Conservation (phyloP, 1,140 invertebrate species). For the Trachymyrmex cornetzi region DNA sequence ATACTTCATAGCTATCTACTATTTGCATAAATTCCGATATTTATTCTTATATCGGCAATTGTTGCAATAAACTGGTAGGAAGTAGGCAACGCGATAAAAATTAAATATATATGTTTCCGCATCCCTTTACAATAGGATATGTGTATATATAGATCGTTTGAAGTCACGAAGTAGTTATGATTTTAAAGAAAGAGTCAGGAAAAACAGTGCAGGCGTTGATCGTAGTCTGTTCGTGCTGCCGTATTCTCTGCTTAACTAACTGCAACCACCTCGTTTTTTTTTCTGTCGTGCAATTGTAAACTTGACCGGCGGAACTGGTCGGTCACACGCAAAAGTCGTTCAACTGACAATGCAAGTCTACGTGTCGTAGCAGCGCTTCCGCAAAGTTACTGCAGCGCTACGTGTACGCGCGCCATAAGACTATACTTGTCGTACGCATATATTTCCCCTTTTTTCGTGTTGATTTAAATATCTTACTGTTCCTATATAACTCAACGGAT, state of each 20-base stretch:
- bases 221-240: slow-evolving; percentile 64
- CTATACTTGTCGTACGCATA: slow-evolving; percentile 10
- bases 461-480: slow-evolving; percentile 57
- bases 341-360: slow-evolving; percentile 57
- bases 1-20: not conserved
- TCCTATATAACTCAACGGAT: slow-evolving; percentile 28
- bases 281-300: slow-evolving; percentile 75
- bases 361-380: slow-evolving; percentile 42
- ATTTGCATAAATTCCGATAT: not conserved
- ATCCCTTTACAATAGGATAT: not conserved
- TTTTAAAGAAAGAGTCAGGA: slow-evolving; percentile 35
- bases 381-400: slow-evolving; percentile 37
- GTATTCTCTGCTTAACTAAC: slow-evolving; percentile 64
- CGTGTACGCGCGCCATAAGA: slow-evolving; percentile 52
- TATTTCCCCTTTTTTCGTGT: slow-evolving; percentile 38
- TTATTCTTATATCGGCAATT: not conserved
- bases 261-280: slow-evolving; percentile 59
- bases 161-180: slow-evolving; percentile 48
- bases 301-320: slow-evolving; percentile 71
- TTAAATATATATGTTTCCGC: not conserved
- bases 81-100: slow-evolving; percentile 22
- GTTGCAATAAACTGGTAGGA: not conserved
- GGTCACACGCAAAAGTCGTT: slow-evolving; percentile 69
- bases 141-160: not conserved
- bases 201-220: slow-evolving; percentile 42